Evolutionary conservation across 2,888 invertebrate species (phyloP).

Genomic region (Litoditis marina): DNA sequence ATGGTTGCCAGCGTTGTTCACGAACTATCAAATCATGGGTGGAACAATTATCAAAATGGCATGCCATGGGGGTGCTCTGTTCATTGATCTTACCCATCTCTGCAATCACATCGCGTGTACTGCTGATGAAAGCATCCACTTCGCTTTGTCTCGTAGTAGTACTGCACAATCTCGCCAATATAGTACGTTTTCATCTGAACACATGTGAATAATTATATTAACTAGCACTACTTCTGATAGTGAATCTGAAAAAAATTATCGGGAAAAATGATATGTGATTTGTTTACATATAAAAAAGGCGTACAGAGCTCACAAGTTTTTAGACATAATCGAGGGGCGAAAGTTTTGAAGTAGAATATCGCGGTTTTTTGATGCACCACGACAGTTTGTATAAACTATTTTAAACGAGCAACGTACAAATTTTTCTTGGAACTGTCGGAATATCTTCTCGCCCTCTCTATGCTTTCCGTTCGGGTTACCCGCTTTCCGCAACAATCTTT

Average conservation of each 20-base stretch:
- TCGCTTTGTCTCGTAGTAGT: constrained; percentile 19
- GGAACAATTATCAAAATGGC: too few relatives aligned
- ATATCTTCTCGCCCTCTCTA: constrained; percentile 1
- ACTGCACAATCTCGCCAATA: constrained; percentile 15
- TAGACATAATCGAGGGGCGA: too few relatives aligned
- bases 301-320: constrained; percentile 6
- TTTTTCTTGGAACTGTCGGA: constrained; percentile 14
- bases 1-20: too few relatives aligned
- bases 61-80: too few relatives aligned
- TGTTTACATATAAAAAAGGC: too few relatives aligned
- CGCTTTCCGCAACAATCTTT: not conserved
- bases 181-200: constrained; percentile 17
- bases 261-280: not conserved
- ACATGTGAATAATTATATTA: not conserved
- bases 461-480: constrained; percentile 1
- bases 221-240: not conserved
- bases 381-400: too few relatives aligned
- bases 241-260: too few relatives aligned
- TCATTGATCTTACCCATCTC: constrained; percentile 7
- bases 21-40: too few relatives aligned
- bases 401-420: too few relatives aligned
- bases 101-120: constrained; percentile 10
- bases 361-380: too few relatives aligned
- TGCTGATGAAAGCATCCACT: constrained; percentile 7
- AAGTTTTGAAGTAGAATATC: too few relatives aligned